phyloP scores from a whole-genome alignment of 2,888 invertebrate species.

The Drosophila birchii region DNA sequence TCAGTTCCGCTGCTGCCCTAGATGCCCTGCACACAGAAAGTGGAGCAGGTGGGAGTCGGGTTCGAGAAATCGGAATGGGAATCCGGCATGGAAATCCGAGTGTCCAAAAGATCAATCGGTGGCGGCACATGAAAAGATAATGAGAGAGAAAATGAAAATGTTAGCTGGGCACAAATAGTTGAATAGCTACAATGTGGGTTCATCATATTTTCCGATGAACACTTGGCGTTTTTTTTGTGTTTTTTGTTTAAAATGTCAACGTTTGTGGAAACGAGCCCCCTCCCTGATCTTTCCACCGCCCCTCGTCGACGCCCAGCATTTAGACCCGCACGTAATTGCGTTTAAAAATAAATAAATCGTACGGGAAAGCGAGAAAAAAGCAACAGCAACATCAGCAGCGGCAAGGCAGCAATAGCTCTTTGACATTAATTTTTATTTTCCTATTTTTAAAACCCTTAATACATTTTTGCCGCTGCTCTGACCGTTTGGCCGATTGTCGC shows the following conservation, averaged over 20 bases:
- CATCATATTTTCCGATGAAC: constrained; percentile 62
- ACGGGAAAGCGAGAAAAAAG: constrained; percentile 23
- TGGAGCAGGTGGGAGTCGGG: constrained; percentile 37
- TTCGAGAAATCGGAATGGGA: constrained; percentile 10
- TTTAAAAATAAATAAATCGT: constrained; percentile 74
- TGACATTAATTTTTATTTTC: constrained; percentile 54
- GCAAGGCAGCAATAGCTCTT: constrained; percentile 42
- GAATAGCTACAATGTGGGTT: constrained; percentile 65
- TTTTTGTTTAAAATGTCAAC: constrained; percentile 57
- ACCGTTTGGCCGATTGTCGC: constrained; percentile 31
- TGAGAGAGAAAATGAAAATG: constrained; percentile 27
- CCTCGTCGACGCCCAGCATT: constrained; percentile 13
- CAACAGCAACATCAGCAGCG: constrained; percentile 24
- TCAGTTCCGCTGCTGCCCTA: constrained; percentile 47
- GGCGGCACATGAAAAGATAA: constrained; percentile 60
- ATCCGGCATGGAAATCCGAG: constrained; percentile 18
- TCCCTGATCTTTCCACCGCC: constrained; percentile 5
- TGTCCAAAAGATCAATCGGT: constrained; percentile 75
- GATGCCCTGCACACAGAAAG: constrained; percentile 60
- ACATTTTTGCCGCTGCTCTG: constrained; percentile 36
- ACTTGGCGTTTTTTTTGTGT: constrained; percentile 18
- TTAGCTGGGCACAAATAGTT: constrained; percentile 29
- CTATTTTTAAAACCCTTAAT: constrained; percentile 53
- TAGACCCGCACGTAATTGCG: constrained; percentile 66
- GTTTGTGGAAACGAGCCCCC: constrained; percentile 28